Conservation (phyloP, 2,797 vertebrate genomes). For the Falco concolor region DNA sequence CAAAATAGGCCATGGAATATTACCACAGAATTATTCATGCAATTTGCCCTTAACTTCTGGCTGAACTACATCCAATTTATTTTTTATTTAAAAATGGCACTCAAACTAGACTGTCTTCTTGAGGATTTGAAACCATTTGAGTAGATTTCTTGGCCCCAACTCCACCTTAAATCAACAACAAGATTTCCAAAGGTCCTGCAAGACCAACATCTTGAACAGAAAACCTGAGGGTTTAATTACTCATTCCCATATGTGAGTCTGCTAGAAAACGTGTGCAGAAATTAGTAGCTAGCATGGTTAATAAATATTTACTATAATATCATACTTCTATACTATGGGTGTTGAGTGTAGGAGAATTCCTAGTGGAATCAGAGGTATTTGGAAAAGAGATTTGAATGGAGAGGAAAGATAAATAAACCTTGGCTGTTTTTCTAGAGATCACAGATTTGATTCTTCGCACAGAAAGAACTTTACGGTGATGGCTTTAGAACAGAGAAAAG, state of each 20-base stretch:
- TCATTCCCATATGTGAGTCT: neutral
- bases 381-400: neutral
- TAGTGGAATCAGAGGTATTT: neutral
- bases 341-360: neutral
- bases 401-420: neutral
- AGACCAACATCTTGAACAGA: neutral
- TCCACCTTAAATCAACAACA: neutral
- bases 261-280: neutral
- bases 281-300: neutral
- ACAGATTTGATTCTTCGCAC: neutral
- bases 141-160: neutral
- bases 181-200: neutral
- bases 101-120: neutral
- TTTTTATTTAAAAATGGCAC: neutral
- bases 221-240: neutral
- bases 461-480: neutral
- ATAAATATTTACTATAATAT: neutral
- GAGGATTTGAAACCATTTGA: neutral
- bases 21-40: neutral
- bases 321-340: neutral
- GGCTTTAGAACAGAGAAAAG: conserved; percentile 6
- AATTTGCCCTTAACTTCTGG: neutral
- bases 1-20: neutral
- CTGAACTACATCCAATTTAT: neutral
- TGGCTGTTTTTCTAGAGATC: neutral